A percentile compares a stretch with the other conserved stretches of the same genome.
Conservation (phyloP, 2,113 vertebrate genomes). For the Chroicocephalus ridibundus region DNA sequence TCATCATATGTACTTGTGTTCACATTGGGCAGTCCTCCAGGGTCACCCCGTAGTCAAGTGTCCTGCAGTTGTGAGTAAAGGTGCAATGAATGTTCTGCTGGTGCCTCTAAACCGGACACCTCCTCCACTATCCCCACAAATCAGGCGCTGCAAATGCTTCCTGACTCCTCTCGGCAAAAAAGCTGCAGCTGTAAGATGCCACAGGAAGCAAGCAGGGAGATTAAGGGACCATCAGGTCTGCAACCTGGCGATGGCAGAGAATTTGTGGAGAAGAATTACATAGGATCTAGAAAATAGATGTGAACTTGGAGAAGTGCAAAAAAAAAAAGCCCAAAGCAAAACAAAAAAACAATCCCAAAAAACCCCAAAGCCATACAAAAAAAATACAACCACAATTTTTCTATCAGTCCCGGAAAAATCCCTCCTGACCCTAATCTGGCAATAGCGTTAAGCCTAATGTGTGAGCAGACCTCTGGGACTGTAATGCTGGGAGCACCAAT, state of each 20-base stretch:
- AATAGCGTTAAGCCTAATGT: not conserved
- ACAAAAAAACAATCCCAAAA: not conserved
- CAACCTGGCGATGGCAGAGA: not conserved
- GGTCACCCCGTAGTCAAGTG: not conserved
- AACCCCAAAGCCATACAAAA: not conserved
- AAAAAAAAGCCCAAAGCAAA: not conserved
- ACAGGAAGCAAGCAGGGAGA: not conserved
- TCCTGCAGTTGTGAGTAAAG: not conserved
- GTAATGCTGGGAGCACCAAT: not conserved
- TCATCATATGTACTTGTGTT: not conserved
- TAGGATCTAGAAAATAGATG: not conserved
- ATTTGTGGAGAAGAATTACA: not conserved
- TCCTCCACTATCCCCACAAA: not conserved
- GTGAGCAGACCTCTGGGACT: not conserved
- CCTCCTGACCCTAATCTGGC: constrained; percentile 62
- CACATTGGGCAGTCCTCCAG: not conserved
- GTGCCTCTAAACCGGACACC: not conserved
- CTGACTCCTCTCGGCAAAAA: not conserved
- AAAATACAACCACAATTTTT: not conserved
- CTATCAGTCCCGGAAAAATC: constrained; percentile 37
- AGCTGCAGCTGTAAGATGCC: not conserved
- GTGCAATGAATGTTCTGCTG: not conserved
- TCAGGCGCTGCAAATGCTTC: not conserved
- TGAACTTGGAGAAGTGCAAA: not conserved
- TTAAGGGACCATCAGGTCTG: not conserved